Conservation (phyloP, 2,113 vertebrate genomes). For the Donacobius atricapilla region DNA sequence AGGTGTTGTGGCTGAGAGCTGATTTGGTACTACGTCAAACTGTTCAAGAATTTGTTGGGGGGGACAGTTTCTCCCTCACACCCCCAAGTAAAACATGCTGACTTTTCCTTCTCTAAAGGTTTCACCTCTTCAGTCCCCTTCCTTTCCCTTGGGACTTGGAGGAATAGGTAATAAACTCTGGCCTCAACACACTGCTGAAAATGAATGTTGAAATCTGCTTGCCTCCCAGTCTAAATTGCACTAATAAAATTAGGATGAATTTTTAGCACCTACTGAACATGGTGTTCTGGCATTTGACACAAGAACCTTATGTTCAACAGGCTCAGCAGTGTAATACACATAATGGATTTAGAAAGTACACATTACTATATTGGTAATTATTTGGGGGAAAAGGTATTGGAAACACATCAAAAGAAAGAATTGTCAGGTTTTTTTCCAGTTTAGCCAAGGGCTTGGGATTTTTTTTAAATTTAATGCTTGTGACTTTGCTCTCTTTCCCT, state of each 20-base stretch:
- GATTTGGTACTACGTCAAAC: neutral
- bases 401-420: neutral
- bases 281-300: neutral
- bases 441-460: neutral
- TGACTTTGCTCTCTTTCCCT: neutral
- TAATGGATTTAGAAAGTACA: neutral
- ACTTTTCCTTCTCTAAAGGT: neutral
- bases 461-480: neutral
- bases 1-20: neutral
- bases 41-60: neutral
- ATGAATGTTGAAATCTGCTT: neutral
- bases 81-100: neutral
- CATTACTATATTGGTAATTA: neutral
- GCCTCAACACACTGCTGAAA: neutral
- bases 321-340: neutral
- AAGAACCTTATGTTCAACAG: neutral
- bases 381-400: neutral
- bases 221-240: neutral
- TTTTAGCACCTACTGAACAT: neutral
- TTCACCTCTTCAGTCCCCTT: neutral
- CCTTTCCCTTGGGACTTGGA: neutral
- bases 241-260: neutral
- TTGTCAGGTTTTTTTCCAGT: neutral
- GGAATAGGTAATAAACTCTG: neutral
- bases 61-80: neutral